A percentile compares a stretch with the other conserved stretches of the same genome.
These are phyloP conservation scores for Lucinisca nassula DNA, from an alignment of 2,888 invertebrate genomes.

Conservation along the genomic window DNA sequence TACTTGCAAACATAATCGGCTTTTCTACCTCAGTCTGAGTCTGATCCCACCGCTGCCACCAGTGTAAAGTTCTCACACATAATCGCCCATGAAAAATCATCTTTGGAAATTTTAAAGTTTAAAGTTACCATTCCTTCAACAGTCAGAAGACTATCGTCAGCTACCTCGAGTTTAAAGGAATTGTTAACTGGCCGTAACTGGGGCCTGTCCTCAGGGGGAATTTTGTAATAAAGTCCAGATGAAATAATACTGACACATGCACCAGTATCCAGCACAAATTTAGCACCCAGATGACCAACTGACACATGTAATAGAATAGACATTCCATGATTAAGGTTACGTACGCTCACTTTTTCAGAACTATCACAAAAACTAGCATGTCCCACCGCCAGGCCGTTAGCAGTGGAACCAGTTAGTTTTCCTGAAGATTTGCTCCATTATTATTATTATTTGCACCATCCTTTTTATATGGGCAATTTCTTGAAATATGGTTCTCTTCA, in stretches of 20 bases:
- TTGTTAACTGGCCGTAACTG: not conserved
- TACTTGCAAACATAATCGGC: too few species aligned
- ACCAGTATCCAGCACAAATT: conserved; percentile 7
- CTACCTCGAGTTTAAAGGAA: conserved; percentile 20
- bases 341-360: not conserved
- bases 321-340: not conserved
- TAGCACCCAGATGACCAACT: not conserved
- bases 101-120: conserved; percentile 5
- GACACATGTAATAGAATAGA: not conserved
- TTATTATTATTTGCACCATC: not conserved
- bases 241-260: not conserved
- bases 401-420: conserved; percentile 54
- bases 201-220: not conserved
- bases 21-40: too few species aligned
- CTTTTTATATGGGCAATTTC: conserved; percentile 18
- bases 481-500: conserved; percentile 18
- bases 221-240: not conserved
- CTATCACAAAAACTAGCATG: not conserved
- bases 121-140: conserved; percentile 5
- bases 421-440: not conserved
- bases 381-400: conserved; percentile 54
- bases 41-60: too few species aligned
- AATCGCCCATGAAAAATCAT: conserved; percentile 41
- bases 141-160: conserved; percentile 9
- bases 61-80: too few species aligned